These are phyloP conservation scores for Nothocercus julius DNA, from an alignment of 2,113 vertebrate genomes.

Conservation along the genomic window DNA sequence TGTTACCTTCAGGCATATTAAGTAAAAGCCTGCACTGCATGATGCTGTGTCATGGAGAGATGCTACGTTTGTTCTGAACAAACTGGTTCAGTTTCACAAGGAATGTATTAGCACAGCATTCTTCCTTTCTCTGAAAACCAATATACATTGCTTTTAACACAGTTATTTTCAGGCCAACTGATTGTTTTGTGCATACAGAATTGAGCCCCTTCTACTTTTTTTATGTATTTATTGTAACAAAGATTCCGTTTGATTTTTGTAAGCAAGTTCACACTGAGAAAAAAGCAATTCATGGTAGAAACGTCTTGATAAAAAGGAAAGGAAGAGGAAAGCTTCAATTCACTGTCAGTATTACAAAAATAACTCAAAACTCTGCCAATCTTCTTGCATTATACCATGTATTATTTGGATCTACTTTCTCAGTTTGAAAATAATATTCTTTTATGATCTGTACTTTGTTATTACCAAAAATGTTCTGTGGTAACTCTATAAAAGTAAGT, in stretches of 20 bases:
- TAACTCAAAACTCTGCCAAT: background rate
- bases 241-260: background rate
- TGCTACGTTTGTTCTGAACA: background rate
- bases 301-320: background rate
- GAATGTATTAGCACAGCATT: background rate
- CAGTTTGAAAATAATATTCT: background rate
- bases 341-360: background rate
- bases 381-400: background rate
- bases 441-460: background rate
- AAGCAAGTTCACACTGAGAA: background rate
- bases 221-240: background rate
- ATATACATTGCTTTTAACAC: background rate
- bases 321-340: background rate
- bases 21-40: rapidly evolving
- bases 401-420: background rate
- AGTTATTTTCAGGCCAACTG: background rate
- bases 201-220: background rate
- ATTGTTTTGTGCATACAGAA: background rate
- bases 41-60: background rate
- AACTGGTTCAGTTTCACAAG: background rate
- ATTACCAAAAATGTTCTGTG: background rate
- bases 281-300: background rate
- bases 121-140: background rate
- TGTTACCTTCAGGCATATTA: background rate
- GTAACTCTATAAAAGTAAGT: background rate